Percentiles rank a stretch among this genome's conserved stretches.
phyloP scores from a whole-genome alignment of 2,797 vertebrate genomes.

The Buceros bicornis region DNA sequence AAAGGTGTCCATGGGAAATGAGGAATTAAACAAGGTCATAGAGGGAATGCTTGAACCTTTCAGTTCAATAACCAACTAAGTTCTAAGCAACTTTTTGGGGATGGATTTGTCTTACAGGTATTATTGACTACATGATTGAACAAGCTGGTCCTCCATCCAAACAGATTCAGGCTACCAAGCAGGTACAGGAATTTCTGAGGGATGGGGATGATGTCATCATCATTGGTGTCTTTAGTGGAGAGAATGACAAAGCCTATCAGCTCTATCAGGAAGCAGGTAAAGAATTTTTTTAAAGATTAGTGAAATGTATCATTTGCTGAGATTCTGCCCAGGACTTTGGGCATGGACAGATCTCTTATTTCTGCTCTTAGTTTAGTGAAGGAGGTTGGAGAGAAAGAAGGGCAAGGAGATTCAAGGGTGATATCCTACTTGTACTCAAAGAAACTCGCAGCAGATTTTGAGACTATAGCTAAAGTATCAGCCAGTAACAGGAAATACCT shows the following conservation, averaged over 20 bases:
- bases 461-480: neutral
- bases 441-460: neutral
- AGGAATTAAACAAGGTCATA: neutral
- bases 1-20: neutral
- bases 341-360: neutral
- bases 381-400: neutral
- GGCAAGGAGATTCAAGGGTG: neutral
- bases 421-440: neutral
- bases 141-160: conserved; percentile 95
- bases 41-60: neutral
- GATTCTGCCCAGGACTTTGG: neutral
- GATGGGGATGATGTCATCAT: conserved; percentile 93
- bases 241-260: conserved; percentile 86
- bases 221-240: conserved; percentile 88
- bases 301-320: neutral
- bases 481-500: neutral
- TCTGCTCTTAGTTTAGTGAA: neutral
- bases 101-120: conserved; percentile 80
- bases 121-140: conserved; percentile 93
- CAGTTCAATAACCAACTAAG: neutral
- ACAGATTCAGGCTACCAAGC: conserved; percentile 89
- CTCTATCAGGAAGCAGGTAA: conserved; percentile 93
- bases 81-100: neutral
- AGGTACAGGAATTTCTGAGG: conserved; percentile 92
- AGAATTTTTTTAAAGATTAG: conserved; percentile 7